Base-by-base conservation (phyloP, 2,888 invertebrate species). In the Nomada goodeniana region DNA sequence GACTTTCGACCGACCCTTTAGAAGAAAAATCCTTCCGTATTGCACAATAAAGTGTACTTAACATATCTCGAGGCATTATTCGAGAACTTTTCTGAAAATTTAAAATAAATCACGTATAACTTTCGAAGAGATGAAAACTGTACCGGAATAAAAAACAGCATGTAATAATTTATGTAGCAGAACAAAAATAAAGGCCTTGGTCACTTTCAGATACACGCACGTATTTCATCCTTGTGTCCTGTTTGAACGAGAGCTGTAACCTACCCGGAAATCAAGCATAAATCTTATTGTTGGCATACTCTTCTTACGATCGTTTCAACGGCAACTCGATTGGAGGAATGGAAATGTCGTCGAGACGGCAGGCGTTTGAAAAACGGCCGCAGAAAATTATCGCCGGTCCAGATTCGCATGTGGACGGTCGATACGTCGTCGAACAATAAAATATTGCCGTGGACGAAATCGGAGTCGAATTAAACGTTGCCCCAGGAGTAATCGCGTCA, bases 261-360 rank as follows among this genome's bases (percentile, higher is more conserved):
- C 13, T 70, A 86, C 74, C 86, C 86, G 86, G 86, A 86, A 83
- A 70, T 72, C 64, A 15, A 10, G 20, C 44, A 23, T 59, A 64
- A 57, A 79, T 47, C 47, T 15, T 3, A 47, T 47, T 68, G 72
- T 60, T 36, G 52, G 64, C 20, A n/a, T 64, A 70, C 78, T 80
- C 73, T 70, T 86, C 79, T 7, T n/a, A 61, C 60, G 44, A 53
- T 60, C 60, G 67, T 70, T 57, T 65, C 55, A 26, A 68, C n/a
- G 65, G 59, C 69, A 71, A 71, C 74, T 75, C 68, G 59, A 60
- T 10, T 42, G 29, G 11, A 52, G 60, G 55, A 74, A 80, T 64
- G 75, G 15, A 59, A 72, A 57, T 69, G 61, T 80, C 55, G 60
- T 44, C 52, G 18, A 67, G 67, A 53, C 63, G 52, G 13, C 57